Conservation (phyloP, 2,797 vertebrate species). For the Limosa lapponica region DNA sequence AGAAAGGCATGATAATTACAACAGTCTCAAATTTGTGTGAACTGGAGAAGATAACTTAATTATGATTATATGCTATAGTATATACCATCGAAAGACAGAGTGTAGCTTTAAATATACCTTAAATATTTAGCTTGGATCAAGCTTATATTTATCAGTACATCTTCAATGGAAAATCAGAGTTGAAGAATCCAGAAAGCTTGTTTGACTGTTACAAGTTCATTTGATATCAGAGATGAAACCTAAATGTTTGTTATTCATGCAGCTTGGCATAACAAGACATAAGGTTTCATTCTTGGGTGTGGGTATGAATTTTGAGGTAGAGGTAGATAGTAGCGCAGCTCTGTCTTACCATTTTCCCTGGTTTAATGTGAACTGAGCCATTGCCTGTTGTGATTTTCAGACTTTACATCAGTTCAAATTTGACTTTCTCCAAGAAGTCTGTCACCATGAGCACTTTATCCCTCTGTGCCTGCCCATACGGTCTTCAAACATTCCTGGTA, state of each 20-base stretch:
- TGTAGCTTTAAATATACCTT: background rate
- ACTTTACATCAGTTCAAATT: constrained; percentile 93
- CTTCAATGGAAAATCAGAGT: background rate
- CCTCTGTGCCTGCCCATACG: constrained; percentile 93
- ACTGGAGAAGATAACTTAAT: background rate
- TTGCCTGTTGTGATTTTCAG: constrained; percentile 74
- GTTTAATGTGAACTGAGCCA: background rate
- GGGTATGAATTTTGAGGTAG: background rate
- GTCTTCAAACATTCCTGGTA: constrained; percentile 92
- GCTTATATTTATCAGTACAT: background rate
- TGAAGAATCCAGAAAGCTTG: background rate
- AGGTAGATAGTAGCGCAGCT: background rate
- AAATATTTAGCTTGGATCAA: background rate
- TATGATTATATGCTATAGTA: background rate
- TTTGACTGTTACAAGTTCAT: background rate
- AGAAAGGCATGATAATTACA: background rate
- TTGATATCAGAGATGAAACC: background rate
- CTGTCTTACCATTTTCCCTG: background rate
- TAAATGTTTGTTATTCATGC: background rate
- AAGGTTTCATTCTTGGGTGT: background rate
- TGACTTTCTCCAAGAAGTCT: constrained; percentile 96
- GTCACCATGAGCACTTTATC: constrained; percentile 96
- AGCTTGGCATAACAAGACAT: background rate
- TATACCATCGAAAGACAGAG: background rate
- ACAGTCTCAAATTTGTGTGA: background rate